A percentile compares a stretch with the other conserved stretches of the same genome.
These are phyloP conservation scores for Acanthornis magna DNA, from an alignment of 2,797 vertebrate genomes.

Conservation along the genomic window DNA sequence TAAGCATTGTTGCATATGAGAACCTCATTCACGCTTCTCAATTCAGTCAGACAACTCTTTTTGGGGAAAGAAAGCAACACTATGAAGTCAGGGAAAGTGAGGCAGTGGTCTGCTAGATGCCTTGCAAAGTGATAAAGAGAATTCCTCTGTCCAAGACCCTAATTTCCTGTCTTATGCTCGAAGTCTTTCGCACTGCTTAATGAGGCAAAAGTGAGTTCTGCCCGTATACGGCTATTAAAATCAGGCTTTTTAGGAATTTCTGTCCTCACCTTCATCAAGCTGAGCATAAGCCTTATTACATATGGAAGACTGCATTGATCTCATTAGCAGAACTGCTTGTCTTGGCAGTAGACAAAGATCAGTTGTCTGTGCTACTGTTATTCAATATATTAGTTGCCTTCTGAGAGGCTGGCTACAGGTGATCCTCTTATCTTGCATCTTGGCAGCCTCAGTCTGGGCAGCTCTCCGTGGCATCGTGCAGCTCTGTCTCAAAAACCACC, in stretches of 20 bases:
- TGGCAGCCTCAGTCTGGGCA: background rate
- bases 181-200: background rate
- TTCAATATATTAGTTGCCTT: background rate
- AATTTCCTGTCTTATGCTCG: background rate
- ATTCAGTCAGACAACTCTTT: slow-evolving; percentile 5
- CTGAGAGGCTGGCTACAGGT: background rate
- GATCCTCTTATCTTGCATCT: background rate
- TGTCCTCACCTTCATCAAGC: slow-evolving; percentile 34
- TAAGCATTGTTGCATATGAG: background rate
- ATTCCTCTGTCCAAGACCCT: background rate
- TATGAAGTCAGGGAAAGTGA: background rate
- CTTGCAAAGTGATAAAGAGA: background rate
- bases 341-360: slow-evolving; percentile 32
- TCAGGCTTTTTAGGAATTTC: slow-evolving; percentile 6
- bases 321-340: slow-evolving; percentile 13
- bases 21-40: slow-evolving; percentile 7
- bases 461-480: background rate
- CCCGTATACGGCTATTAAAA: background rate
- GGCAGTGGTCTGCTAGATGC: background rate
- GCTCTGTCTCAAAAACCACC: background rate
- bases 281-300: slow-evolving; percentile 44
- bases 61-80: background rate
- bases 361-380: background rate
- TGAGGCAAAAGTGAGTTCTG: background rate
- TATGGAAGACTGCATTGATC: slow-evolving; percentile 35